Base-by-base conservation (phyloP, 1,140 invertebrate species). In the Battus philenor region DNA sequence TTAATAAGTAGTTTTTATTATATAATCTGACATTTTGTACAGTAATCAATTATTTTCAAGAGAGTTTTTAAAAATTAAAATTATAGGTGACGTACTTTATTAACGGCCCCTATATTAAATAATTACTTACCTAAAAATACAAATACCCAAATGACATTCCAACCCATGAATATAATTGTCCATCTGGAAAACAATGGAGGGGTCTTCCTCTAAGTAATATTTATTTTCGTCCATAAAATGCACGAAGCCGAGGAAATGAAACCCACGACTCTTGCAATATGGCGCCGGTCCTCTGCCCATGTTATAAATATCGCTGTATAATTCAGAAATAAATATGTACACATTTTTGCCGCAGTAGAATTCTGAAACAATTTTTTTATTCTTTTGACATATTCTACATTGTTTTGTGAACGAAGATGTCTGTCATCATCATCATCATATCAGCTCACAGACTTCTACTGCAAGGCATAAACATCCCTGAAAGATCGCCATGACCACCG, bases 281-380 rank as follows among this genome's bases (percentile, higher is more conserved):
- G 79, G 79, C 2, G 71, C 44, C 1, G 60, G 45, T 0, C 79
- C 76, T 10, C 60, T 49, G 0, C 79, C 79, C 68, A 83, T 79
- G 31, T 73, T 67, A 48, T 83, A 83, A 7, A 83, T 81, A 31
- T 83, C 79, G 18, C 71, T 79, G 50, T 79, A 81, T 12, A 83
- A 11, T 47, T 83, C 75, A 4, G 79, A 83, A 3, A 81, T n/a
- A 32, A 83, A 83, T 0, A 83, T 31, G 47, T 83, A 83, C 2
- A 83, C 68, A 32, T 83, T 83, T 31, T 59, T 79, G 6, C 79
- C 79, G 38, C 79, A 83, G 38, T 80, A 83, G 52, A 48, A 83
- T 36, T 83, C 79, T 83, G 60, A 12, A 58, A 66, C n/a, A 38
- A 33, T 22, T 43, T 33, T 9, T 18, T 33, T 20, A 41, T 30